Percentiles rank a stretch among this genome's conserved stretches.
phyloP scores from a whole-genome alignment of 2,113 vertebrate species.

The Pampusana beccarii region DNA sequence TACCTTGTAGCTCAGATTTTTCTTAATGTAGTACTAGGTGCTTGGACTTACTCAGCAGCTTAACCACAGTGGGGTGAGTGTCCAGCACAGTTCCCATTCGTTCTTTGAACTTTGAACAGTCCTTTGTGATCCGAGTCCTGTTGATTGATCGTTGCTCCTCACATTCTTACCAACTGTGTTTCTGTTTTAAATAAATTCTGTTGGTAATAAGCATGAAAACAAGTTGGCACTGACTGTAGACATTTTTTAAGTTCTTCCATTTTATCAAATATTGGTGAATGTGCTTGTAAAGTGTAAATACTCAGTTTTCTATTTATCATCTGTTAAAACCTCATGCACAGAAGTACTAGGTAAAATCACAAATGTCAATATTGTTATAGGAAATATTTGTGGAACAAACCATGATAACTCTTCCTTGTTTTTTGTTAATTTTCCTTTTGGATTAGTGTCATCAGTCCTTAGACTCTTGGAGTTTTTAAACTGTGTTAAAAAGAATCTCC shows the following conservation, averaged over 20 bases:
- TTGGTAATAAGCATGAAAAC: background rate
- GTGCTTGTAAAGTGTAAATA: background rate
- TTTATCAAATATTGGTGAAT: background rate
- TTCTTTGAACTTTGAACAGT: slow-evolving; percentile 46
- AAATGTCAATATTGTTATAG: background rate
- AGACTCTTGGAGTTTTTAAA: background rate
- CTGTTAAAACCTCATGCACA: background rate
- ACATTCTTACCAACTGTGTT: background rate
- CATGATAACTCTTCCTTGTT: background rate
- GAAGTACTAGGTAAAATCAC: background rate
- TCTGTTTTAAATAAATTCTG: background rate
- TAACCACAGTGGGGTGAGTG: background rate
- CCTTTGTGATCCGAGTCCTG: background rate
- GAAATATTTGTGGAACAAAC: background rate
- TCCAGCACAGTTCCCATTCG: background rate
- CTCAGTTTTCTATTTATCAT: background rate
- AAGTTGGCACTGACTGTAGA: background rate
- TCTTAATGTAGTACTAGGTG: background rate
- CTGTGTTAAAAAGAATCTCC: background rate
- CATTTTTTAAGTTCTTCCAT: background rate
- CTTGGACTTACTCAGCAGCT: background rate
- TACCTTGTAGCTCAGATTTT: background rate
- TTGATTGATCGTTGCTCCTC: background rate
- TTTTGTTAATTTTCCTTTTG: background rate
- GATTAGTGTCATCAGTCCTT: background rate